Evolutionary conservation across 1,140 invertebrate species (phyloP), one percentile per base, ranked within the genome.

Genomic region (Lordiphosa mommai): DNA sequence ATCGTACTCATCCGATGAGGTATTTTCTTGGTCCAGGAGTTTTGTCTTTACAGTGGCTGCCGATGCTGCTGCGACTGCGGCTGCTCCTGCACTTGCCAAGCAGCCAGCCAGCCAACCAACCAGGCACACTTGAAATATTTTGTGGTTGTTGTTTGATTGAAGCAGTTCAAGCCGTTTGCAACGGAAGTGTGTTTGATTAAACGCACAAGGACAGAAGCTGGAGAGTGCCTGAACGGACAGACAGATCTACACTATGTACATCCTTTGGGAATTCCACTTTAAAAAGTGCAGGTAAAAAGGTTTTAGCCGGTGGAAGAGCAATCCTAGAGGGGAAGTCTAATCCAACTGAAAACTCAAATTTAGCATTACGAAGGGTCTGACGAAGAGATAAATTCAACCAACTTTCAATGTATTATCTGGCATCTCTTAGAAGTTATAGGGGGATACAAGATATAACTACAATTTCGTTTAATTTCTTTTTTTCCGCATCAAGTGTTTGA

Each of bases 61-160:
- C 9, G 5, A n/a, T 40, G 3, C 34, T 16, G 6, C 47, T 36
- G 5, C 16, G 36, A 1, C 46, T 23, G 12, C 14, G 44, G 7
- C 13, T 49, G 33, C 33, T 37, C 2, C 36, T 52, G 7, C 32
- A 34, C 33, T 30, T 51, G n/a, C 14, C 29, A 23, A 23, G 58
- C 67, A 61, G 56, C 56, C 33, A 58, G 20, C 27, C 38, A 47
- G n/a, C 44, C 44, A 34, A n/a, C 44, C 63, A 63, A 33, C 46
- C 72, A 60, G 61, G 61, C 66, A 48, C 67, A 82, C 76, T 80
- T 80, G 76, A 80, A 80, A 80, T 76, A 76, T 80, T 67, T 70
- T 80, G 76, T 82, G 76, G 76, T 84, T 82, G 76, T 80, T 80
- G 71, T 80, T 80, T 80, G 76, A 80, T 80, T 80, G 76, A 82